Evolutionary conservation across 92 coral and sea anemone genomes (phyloP).

Genomic region (Galaxea fascicularis): DNA sequence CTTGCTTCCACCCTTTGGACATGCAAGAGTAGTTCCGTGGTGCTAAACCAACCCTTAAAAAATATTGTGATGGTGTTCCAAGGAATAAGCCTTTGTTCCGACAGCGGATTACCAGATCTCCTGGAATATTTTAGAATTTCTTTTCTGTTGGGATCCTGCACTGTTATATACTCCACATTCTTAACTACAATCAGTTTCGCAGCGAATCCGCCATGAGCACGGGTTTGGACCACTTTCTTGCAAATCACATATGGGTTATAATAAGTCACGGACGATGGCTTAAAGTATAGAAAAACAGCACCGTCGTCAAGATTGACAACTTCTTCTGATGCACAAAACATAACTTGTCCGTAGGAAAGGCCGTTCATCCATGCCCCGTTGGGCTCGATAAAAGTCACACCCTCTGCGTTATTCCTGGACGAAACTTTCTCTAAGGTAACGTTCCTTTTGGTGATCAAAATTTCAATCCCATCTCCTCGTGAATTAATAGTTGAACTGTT

Average conservation of each 20-base stretch:
- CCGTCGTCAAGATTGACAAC: neutral
- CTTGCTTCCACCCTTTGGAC: neutral
- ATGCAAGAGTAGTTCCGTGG: conserved; percentile 16
- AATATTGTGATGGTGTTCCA: conserved; percentile 18
- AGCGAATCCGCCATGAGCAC: neutral
- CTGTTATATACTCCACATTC: neutral
- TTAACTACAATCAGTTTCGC: conserved; percentile 11
- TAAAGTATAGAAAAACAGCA: conserved; percentile 15
- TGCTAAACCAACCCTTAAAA: conserved; percentile 20
- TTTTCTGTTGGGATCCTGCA: neutral
- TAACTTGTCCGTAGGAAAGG: conserved; percentile 26
- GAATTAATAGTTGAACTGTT: conserved; percentile 13
- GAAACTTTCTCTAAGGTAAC: conserved; percentile 10
- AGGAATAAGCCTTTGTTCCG: conserved; percentile 18
- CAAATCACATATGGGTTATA: neutral
- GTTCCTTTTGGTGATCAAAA: neutral
- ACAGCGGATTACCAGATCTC: neutral
- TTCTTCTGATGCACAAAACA: conserved; percentile 1
- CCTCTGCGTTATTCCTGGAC: conserved; percentile 2
- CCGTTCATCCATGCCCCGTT: neutral
- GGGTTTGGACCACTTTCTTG: neutral
- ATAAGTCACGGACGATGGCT: neutral
- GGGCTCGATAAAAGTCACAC: conserved; percentile 6
- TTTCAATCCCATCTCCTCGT: conserved; percentile 25
- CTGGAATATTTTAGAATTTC: conserved; percentile 11